These are phyloP conservation scores for Chironomus striatipennis DNA, from an alignment of 1,140 invertebrate species.

Conservation along the genomic window DNA sequence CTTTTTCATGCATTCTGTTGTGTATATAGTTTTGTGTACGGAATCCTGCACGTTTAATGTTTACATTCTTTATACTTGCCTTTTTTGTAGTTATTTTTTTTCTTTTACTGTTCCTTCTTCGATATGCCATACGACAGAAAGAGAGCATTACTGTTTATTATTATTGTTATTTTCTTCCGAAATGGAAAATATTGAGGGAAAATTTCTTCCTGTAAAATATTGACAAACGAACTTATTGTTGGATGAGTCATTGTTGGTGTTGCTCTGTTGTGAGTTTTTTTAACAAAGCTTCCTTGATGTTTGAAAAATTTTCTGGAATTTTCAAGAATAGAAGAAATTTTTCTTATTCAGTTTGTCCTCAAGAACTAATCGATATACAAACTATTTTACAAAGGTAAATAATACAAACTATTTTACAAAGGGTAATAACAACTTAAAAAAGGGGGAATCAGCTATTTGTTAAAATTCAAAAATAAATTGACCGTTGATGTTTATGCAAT, in stretches of 20 bases:
- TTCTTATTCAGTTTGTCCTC: no score
- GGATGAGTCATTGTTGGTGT: background rate
- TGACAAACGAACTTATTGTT: background rate
- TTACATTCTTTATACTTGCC: background rate
- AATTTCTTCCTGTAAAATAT: slow-evolving; percentile 7
- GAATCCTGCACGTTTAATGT: slow-evolving; percentile 3
- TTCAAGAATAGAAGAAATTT: background rate
- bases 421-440: no score
- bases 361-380: no score
- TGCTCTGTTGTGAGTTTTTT: background rate
- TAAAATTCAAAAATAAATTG: no score
- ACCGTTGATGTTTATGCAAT: no score
- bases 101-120: background rate
- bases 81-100: background rate
- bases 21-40: background rate
- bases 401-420: no score
- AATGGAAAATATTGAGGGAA: no score
- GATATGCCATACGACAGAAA: no score
- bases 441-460: no score
- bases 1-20: background rate
- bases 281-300: background rate
- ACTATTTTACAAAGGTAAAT: no score
- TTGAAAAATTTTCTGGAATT: background rate
- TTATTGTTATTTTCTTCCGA: no score
- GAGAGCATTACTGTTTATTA: no score